Evolutionary conservation across 1,140 invertebrate species (phyloP), one percentile per base, ranked within the genome.

Genomic region (Cotesia vestalis): DNA sequence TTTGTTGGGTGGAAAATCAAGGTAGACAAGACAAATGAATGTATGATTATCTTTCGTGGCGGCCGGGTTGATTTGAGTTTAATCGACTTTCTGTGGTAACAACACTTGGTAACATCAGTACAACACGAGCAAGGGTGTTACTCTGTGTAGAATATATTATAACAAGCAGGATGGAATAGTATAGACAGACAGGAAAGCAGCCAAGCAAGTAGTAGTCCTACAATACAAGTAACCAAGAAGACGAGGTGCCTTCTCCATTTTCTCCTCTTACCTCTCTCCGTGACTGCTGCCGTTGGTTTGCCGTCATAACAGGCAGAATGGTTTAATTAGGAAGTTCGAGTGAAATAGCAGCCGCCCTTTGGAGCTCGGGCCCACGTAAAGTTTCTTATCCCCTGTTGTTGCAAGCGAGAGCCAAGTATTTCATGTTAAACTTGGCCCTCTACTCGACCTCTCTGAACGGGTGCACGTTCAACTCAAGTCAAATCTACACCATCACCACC

Each of bases 291-390:
- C 57, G 61, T 36, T 14, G 62, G 55, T 63, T 55, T 69, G 66
- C 68, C 35, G 51, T 73, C 66, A 72, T 74, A 76, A 70, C 66
- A 66, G 66, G 61, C 36, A 69, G 69, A 74, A 72, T 62, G 72
- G 69, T 76, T 76, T 74, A 76, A 74, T 76, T 74, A 74, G 73
- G 68, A 76, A 74, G 72, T 76, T 73, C 72, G 62, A 74, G 71
- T 76, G 73, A 76, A 76, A 76, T 76, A 76, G 68, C 73, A 73
- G 69, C 66, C 66, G 46, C 67, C 73, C 68, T 71, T 74, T 57
- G 20, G 64, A 66, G 69, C 11, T 67, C 46, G 64, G 57, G 69
- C 11, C 70, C 46, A 27, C 38, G 52, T 55, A 76, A 76, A 76
- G 73, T 76, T 76, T 76, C 73, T 69, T 71, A 6, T 46, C 62